Evolutionary conservation across 2,888 invertebrate species (phyloP).

Genomic region (Calameuta idolon): DNA sequence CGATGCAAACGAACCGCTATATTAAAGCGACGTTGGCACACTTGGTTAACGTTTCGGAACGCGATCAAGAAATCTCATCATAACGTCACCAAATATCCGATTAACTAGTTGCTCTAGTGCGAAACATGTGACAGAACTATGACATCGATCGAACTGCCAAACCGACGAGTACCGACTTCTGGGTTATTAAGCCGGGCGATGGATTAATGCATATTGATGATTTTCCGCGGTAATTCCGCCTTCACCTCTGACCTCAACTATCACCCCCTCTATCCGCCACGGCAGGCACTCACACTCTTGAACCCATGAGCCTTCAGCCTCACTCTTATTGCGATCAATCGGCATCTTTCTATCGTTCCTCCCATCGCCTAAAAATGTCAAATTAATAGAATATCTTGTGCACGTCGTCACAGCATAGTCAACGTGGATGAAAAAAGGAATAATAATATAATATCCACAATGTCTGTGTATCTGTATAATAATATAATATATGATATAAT

Average conservation of each 20-base stretch:
- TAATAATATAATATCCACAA: background rate
- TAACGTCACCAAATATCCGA: background rate
- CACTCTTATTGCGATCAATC: background rate
- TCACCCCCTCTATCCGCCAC: background rate
- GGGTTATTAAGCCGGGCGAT: background rate
- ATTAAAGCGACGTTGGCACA: background rate
- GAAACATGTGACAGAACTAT: background rate
- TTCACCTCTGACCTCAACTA: background rate
- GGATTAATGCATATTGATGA: conserved; percentile 7
- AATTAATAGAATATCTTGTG: background rate
- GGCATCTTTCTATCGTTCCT: background rate
- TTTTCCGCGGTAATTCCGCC: background rate
- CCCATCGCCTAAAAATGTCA: background rate
- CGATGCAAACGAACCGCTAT: background rate
- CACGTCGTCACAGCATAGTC: background rate
- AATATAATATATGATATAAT: no score
- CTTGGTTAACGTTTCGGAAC: background rate
- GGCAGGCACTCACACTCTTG: background rate
- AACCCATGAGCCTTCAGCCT: background rate
- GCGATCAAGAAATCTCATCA: background rate
- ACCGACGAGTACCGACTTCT: background rate
- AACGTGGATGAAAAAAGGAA: background rate
- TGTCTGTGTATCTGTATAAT: background rate
- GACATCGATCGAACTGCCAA: background rate
- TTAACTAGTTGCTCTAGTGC: background rate